These are phyloP conservation scores for Accipiter cooperii DNA, from an alignment of 2,113 vertebrate species.

Conservation along the genomic window DNA sequence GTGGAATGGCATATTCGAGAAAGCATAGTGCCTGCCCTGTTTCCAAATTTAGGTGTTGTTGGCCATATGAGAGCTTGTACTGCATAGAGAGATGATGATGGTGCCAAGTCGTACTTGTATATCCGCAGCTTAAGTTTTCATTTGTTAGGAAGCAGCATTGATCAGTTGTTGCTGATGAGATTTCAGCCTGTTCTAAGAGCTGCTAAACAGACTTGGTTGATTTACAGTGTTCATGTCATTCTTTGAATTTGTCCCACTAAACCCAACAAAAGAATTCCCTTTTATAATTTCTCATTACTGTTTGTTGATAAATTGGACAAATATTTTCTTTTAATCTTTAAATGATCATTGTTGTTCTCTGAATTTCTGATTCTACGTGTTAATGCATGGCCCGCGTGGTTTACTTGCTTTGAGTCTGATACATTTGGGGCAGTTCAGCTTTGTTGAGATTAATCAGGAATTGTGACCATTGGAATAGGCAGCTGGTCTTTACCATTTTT, in stretches of 20 bases:
- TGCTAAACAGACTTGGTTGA: neutral
- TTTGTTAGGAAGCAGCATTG: neutral
- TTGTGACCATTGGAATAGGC: neutral
- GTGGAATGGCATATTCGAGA: neutral
- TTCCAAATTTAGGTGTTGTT: neutral
- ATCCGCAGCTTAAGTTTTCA: neutral
- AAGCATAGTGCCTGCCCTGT: neutral
- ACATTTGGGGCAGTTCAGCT: neutral
- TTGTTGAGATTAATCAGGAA: neutral
- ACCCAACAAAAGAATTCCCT: neutral
- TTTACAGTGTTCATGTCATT: neutral
- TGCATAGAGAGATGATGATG: neutral
- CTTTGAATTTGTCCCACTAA: neutral
- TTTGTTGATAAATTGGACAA: neutral
- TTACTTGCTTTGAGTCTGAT: neutral
- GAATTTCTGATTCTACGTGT: neutral
- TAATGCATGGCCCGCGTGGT: neutral
- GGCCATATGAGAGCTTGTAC: neutral
- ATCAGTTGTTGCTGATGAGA: neutral
- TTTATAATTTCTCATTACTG: neutral
- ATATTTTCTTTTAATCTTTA: neutral
- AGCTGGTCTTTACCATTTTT: neutral
- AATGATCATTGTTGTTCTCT: neutral
- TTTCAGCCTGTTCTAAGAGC: neutral
- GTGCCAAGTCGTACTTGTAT: neutral